Evolutionary conservation across 2,797 vertebrate genomes (phyloP), one percentile per base, ranked within the genome.

Genomic region (Bradypus variegatus): DNA sequence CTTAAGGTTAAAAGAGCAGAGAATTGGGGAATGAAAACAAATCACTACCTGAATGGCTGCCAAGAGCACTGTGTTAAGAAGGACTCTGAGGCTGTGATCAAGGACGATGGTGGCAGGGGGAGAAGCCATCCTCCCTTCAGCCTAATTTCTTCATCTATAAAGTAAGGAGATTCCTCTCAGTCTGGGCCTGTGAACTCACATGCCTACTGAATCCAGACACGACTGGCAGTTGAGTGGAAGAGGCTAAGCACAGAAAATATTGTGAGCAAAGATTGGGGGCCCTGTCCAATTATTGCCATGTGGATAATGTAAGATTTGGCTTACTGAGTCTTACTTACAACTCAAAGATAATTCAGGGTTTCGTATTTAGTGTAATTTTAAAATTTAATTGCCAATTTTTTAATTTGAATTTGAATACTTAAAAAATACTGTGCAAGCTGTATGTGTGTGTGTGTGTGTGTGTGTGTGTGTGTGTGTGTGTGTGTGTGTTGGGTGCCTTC

Each of bases 221-320:
- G 38, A 95, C 31, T 15, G 18, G 3, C 84, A 31, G 15, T 62
- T 0, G 18, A 45, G 41, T 31, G 58, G 64, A 21, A 11, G 13
- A 3, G 64, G 31, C 7, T 9, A 29, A 18, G 45, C 1, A 1
- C n/a, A 64, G 36, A 55, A 70, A 50, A 13, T 2, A n/a, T 0
- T 18, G 0, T 11, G 31, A 25, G 10, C 25, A 53, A 45, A 31
- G 41, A 25, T 36, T 15, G 65, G 79, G 23, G 3, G 6, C 21
- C 2, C 14, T 48, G 53, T 25, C 70, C 6, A 0, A 0, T 21
- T 4, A 9, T 18, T 29, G 33, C 36, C 72, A 5, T 7, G 45
- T 1, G 5, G 15, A 7, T 29, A 2, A 21, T 15, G 62, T 13
- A 21, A 70, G 41, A 50, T 55, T 33, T 64, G 76, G 38, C 50